These are phyloP conservation scores for Epistrophella euchroma DNA, from an alignment of 2,888 invertebrate genomes.

Conservation along the genomic window DNA sequence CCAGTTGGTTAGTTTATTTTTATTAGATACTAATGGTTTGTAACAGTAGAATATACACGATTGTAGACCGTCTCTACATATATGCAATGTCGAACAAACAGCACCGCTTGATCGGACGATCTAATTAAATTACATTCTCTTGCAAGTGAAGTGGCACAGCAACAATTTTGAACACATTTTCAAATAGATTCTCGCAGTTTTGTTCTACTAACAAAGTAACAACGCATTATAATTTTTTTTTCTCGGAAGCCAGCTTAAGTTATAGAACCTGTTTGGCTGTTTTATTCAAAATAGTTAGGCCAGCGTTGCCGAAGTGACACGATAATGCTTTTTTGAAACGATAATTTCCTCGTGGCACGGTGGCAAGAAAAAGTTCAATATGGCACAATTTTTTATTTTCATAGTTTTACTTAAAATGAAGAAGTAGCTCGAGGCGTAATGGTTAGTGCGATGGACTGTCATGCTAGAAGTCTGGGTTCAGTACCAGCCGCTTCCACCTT, in stretches of 20 bases:
- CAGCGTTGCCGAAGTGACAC: no score
- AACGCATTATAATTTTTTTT: not conserved
- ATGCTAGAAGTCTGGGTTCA: no score
- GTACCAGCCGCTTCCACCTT: no score
- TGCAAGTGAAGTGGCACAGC: not conserved
- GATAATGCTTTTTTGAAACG: no score
- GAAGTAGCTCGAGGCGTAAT: no score
- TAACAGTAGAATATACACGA: conserved; percentile 30
- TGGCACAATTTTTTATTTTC: no score
- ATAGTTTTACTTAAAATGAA: no score
- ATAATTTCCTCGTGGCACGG: no score
- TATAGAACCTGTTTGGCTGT: conserved; percentile 12
- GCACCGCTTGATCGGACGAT: conserved; percentile 34
- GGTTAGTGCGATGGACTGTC: no score
- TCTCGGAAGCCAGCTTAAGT: not conserved
- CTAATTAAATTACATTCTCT: conserved; percentile 52
- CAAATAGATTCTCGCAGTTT: conserved; percentile 33
- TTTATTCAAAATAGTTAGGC: conserved; percentile 4
- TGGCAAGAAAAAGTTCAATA: no score
- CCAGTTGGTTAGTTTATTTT: not conserved
- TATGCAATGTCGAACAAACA: conserved; percentile 8
- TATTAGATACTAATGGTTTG: conserved; percentile 15
- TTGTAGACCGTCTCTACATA: not conserved
- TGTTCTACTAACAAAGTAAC: no score
- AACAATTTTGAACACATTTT: conserved; percentile 42